Evolutionary conservation across 2,888 invertebrate genomes (phyloP), one percentile per base, ranked within the genome.

Genomic region (Theretra japonica): DNA sequence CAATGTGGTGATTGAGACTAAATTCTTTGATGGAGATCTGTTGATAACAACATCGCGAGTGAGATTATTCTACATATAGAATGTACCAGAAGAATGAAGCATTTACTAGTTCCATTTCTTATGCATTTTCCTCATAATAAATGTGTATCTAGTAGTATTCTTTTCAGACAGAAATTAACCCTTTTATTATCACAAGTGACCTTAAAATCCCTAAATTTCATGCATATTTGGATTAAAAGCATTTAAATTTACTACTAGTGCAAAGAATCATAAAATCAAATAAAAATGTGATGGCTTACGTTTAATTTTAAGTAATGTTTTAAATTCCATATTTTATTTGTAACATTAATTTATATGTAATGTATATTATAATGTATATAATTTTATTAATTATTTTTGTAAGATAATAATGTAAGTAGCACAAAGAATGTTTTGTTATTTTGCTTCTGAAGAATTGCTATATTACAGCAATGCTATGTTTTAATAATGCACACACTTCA

Each of bases 1-100:
- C 15, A 99, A 99, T 87, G 97, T 99, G 70, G 97, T 99, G 33
- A 99, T 99, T 79, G 99, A 99, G 95, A 99, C 99, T 0, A 98
- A 98, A 89, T 99, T 99, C 93, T 99, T 96, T 88, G 99, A 99
- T 89, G 99, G 98, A 80, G 98, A 99, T 84, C 95, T 98, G 69
- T 96, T 99, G 80, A 98, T 99, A 78, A 98, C 98, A 75, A 99
- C 98, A 68, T 99, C 99, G 23, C 97, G 96, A 91, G 99, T 99
- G 73, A 96, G 99, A 74, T 96, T 99, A 68, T 99, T 97, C 94
- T 99, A 99, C 86, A 97, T 99, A 70, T 99, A 95, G 96, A 74
- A 73, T 58, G 7, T 21, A 33, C 48, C 60, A 53, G 28, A 50
- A 19, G 69, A 62, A 72, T 75, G 6, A 77, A 80, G 85, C 83